Base-by-base conservation (phyloP, 2,888 invertebrate species). In the Crocallis elinguaria region DNA sequence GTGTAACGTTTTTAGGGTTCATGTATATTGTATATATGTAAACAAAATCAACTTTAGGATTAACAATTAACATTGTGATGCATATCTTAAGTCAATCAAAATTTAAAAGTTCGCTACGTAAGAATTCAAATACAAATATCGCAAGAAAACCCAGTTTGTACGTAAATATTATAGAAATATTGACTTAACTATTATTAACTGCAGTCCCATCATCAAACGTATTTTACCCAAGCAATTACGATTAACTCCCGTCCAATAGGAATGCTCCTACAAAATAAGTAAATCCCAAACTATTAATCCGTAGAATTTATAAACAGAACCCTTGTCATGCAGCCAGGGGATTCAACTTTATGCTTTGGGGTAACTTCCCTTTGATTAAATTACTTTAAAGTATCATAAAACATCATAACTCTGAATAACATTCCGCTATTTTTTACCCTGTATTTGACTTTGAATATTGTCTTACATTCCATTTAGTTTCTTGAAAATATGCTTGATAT, bases 261-360 rank as follows among this genome's bases (percentile, higher is more conserved):
- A 27, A 52, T 42, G 48, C 45, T 51, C 46, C 48, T 33, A 39
- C 48, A 33, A 53, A 69, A 46, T 46, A 52, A 64, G 63, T 61
- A 59, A 63, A 67, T 66, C 58, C 60, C 49, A 44, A 71, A 70
- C 73, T 70, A 71, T 68, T 69, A 64, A 56, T 63, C 61, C 61
- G 62, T 45, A 60, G 57, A 69, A 70, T 67, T 69, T 66, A 69
- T 71, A 64, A 67, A 65, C 65, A 64, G 43, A 62, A 53, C 62
- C 64, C 59, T 56, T 58, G 52, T 51, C 44, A 48, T 57, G 50
- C 23, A 53, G 66, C 54, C 61, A 46, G 23, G 54, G 66, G 60
- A 66, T 71, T 63, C 62, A 63, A 62, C 57, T 61, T 65, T 63
- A 46, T 65, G 64, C n/a, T 67, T 67, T 60, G 49, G 55, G 49